These are phyloP conservation scores for Drosophila maculinotata DNA, from an alignment of 2,888 invertebrate species.

Conservation along the genomic window DNA sequence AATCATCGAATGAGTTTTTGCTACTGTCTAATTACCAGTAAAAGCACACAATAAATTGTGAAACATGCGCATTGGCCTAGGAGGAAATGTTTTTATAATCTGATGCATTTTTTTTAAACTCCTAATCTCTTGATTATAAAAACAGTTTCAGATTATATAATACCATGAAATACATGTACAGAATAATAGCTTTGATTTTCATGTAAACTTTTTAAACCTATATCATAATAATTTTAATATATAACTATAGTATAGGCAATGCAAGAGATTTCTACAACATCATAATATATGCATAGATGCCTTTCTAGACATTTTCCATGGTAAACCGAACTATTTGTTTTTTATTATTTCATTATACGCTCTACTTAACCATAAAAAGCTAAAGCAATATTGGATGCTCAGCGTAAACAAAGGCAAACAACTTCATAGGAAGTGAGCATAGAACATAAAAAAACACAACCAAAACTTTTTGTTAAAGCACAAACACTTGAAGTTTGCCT, in stretches of 20 bases:
- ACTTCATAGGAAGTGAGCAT: slow-evolving; percentile 9
- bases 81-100: slow-evolving; percentile 53
- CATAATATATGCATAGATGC: background rate
- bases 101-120: background rate
- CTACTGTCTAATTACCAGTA: slow-evolving; percentile 60
- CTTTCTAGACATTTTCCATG: background rate
- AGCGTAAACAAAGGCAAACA: slow-evolving; percentile 27
- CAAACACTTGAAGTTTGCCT: slow-evolving; percentile 33
- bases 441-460: slow-evolving; percentile 3
- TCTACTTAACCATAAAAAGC: slow-evolving; percentile 14
- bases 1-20: slow-evolving; percentile 57
- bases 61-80: slow-evolving; percentile 31
- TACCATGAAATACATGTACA: slow-evolving; percentile 3
- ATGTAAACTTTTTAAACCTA: too few species aligned
- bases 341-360: slow-evolving; percentile 16
- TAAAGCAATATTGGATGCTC: slow-evolving; percentile 10
- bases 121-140: slow-evolving; percentile 14
- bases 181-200: slow-evolving; percentile 3
- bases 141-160: slow-evolving; percentile 16
- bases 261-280: too few species aligned
- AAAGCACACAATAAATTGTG: slow-evolving; percentile 44
- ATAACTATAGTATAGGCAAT: too few species aligned
- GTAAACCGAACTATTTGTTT: background rate
- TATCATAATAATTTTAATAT: too few species aligned
- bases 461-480: background rate